These are phyloP conservation scores for Corythoichthys haematopterus DNA, from an alignment of 2,113 vertebrate genomes.

Conservation along the genomic window DNA sequence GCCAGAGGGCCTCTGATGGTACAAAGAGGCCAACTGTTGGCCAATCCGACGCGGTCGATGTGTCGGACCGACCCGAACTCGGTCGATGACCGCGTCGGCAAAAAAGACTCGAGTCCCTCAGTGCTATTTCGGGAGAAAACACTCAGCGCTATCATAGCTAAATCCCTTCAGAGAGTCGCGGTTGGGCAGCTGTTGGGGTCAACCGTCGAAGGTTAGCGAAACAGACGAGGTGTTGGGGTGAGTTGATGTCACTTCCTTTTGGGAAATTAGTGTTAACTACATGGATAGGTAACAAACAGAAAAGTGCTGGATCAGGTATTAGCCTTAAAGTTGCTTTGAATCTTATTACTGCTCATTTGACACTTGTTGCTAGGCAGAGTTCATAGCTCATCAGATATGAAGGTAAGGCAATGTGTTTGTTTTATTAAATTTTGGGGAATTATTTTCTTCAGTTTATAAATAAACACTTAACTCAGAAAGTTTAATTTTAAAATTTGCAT, in stretches of 20 bases:
- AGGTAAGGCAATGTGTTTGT: too few species aligned
- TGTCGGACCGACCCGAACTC: constrained; percentile 22
- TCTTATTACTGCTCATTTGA: neutral
- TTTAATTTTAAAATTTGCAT: too few species aligned
- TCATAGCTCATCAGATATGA: neutral
- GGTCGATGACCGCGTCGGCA: constrained; percentile 31
- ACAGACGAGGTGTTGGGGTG: constrained; percentile 10
- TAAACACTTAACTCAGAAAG: too few species aligned
- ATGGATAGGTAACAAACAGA: neutral
- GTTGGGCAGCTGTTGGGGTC: constrained; percentile 32
- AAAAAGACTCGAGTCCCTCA: constrained; percentile 25
- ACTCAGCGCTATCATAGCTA: constrained; percentile 41
- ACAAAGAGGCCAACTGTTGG: constrained; percentile 46
- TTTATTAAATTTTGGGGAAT: too few species aligned
- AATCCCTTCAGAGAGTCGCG: constrained; percentile 42
- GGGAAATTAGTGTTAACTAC: neutral
- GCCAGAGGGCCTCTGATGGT: constrained; percentile 6
- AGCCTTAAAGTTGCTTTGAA: neutral
- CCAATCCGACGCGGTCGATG: constrained; percentile 37
- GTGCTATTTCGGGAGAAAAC: constrained; percentile 54
- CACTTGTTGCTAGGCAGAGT: neutral
- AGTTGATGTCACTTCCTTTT: constrained; percentile 10
- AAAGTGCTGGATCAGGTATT: neutral
- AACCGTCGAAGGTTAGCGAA: constrained; percentile 1
- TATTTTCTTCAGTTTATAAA: too few species aligned